Conservation (phyloP, 2,888 invertebrate genomes). For the Ormia ochracea region DNA sequence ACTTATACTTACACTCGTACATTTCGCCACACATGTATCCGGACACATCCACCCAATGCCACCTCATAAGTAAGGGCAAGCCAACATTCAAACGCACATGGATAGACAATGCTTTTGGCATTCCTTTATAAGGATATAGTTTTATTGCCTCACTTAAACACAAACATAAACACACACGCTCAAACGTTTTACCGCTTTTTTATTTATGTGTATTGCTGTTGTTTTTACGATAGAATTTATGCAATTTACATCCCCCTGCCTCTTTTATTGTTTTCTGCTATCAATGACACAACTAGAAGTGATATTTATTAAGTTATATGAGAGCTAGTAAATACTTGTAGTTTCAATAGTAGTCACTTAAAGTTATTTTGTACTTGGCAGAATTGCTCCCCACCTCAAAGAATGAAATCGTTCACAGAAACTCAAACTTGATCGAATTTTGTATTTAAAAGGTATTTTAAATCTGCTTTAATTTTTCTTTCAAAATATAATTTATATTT, state of each 20-base stretch:
- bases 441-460: background rate
- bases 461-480: too few species aligned
- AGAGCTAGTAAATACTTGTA: constrained; percentile 14
- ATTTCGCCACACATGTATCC: background rate
- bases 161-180: background rate
- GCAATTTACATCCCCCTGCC: constrained; percentile 35
- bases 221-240: constrained; percentile 52
- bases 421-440: background rate
- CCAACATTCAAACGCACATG: constrained; percentile 7
- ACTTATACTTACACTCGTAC: constrained; percentile 27
- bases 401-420: background rate
- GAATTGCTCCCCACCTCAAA: background rate
- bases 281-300: constrained; percentile 39
- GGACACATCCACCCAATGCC: constrained; percentile 24
- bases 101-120: background rate
- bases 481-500: too few species aligned
- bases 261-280: constrained; percentile 2
- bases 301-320: constrained; percentile 41
- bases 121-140: constrained; percentile 23
- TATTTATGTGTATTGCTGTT: constrained; percentile 49
- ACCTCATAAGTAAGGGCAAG: constrained; percentile 7
- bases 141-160: background rate
- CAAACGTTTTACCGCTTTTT: constrained; percentile 24
- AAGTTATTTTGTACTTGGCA: constrained; percentile 20
- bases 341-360: constrained; percentile 30